A percentile compares a stretch with the other conserved stretches of the same genome.
phyloP scores from a whole-genome alignment of 2,113 vertebrate genomes.

The Lycaon pictus region DNA sequence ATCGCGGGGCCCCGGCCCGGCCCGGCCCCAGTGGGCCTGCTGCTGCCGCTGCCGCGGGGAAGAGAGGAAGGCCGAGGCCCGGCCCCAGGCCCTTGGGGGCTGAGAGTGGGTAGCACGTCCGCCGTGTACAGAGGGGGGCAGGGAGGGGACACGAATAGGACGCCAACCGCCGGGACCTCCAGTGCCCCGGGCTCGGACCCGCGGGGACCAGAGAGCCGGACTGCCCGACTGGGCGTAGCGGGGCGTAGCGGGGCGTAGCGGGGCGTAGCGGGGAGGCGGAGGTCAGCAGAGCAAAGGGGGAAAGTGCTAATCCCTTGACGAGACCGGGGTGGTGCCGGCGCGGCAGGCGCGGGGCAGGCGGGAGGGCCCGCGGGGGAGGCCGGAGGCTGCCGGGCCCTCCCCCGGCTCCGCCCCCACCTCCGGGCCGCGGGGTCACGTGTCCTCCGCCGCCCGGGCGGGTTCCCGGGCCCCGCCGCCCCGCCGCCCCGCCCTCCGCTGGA shows the following conservation, averaged over 20 bases:
- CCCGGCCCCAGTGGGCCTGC: not conserved
- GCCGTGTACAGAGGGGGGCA: not conserved
- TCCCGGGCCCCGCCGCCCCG: too few species aligned
- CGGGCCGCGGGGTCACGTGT: not conserved
- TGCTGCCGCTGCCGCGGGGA: not conserved
- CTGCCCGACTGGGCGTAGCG: not conserved
- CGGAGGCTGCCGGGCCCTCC: not conserved
- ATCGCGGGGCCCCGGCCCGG: slow-evolving; percentile 43
- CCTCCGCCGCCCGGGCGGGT: not conserved
- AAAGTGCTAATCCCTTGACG: slow-evolving; percentile 76
- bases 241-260: not conserved
- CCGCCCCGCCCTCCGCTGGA: not conserved
- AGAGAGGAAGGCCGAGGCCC: slow-evolving; percentile 11
- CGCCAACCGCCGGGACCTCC: slow-evolving; percentile 30
- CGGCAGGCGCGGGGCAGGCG: not conserved
- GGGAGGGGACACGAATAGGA: not conserved
- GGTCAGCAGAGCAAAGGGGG: slow-evolving; percentile 24
- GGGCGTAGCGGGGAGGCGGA: not conserved
- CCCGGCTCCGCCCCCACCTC: not conserved
- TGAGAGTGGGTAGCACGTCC: not conserved
- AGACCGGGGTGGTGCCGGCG: not conserved
- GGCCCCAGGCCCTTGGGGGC: slow-evolving; percentile 41
- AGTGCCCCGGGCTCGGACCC: slow-evolving; percentile 24
- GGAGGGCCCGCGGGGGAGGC: not conserved
- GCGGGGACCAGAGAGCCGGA: not conserved